Base-by-base conservation (phyloP, 2,888 invertebrate species). In the Sarcophaga caerulescens region DNA sequence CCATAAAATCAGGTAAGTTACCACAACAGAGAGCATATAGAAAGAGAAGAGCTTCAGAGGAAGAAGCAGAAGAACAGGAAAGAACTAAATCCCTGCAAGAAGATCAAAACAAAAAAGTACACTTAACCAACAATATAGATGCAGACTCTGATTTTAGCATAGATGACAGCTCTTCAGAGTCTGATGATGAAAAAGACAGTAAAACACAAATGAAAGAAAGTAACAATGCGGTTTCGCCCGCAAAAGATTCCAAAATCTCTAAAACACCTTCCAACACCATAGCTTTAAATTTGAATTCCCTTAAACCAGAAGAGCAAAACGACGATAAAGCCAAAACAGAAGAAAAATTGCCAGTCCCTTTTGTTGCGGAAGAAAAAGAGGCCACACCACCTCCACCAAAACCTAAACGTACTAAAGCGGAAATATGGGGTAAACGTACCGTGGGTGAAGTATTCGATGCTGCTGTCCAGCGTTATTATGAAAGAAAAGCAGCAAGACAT, bases 391-490 rank as follows among this genome's bases (percentile, higher is more conserved):
- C 62, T 2, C 68, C 79, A 65, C 81, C 86, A 5, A 88, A 88
- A 90, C 93, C 94, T 12, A 96, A 96, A 93, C 93, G 95, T 85
- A 95, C 96, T 91, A 96, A 96, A 93, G 93, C 95, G 76, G 95
- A 96, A 90, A 96, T 97, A 90, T 97, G 97, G 97, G 95, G 96
- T 90, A 98, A 98, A 90, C 94, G 97, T 89, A 98, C 97, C 45
- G 95, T 97, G 19, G 98, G 97, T 10, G 94, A 94, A 73, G 94
- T 95, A 3, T 97, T 96, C 92, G 96, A 96, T 82, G 96, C 95
- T 81, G 97, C 98, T 19, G 92, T 97, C 47, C 94, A 95, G 89
- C 94, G 96, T 90, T 97, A 97, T 93, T 96, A 95, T 91, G 95
- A 95, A 90, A 94, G 97, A 88, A 97, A 96, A 93, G 94, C 96